Base-by-base conservation (phyloP, 2,888 invertebrate species). In the Caenorhabditis wallacei region DNA sequence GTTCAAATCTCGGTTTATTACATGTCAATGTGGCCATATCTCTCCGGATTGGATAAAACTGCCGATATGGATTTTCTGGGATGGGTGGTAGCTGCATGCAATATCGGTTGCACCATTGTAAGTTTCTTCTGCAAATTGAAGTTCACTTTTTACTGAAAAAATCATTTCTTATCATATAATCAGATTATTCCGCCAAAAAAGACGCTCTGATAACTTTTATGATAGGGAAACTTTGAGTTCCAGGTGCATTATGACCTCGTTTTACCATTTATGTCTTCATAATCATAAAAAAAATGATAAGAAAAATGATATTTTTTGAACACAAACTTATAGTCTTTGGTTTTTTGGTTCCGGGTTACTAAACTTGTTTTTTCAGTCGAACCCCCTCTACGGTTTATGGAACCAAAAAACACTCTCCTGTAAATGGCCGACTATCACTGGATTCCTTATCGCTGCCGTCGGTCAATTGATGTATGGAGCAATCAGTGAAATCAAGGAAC, bases 1-100 rank as follows among this genome's bases (percentile, higher is more conserved):
- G 56, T 83, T 48, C 85, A 85, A 51, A 81, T 85, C 18, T 85
- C 80, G 16, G 85, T 87, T 2, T 87, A 82, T 57, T 87, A 85
- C 76, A 87, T 85, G 82, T 82, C 82, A 5, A 84, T 87, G 85
- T 87, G 86, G 86, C 86, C 86, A 0, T 87, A 84, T 68, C 82
- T 87, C 1, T 75, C 74, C 4, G 84, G 84, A 13, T 43, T 69
- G 20, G 76, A 76, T 53, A 76, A 40, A 20, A 80, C 74, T 10
- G 80, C 80, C 18, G 75, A 80, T 53, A 71, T 80, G 70, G 69
- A 83, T 20, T 84, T 84, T 46, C 68, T 84, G 24, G 86, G 86
- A 37, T 86, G 86, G 86, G 82, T 86, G 4, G 81, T 86, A 20
- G 86, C 86, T 37, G 81, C 86, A 5, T 84, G 82, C 30, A 81